A percentile compares a stretch with the other conserved stretches of the same genome.
Evolutionary conservation across 2,113 vertebrate genomes (phyloP).

Genomic region (Paraplagusia blochii): DNA sequence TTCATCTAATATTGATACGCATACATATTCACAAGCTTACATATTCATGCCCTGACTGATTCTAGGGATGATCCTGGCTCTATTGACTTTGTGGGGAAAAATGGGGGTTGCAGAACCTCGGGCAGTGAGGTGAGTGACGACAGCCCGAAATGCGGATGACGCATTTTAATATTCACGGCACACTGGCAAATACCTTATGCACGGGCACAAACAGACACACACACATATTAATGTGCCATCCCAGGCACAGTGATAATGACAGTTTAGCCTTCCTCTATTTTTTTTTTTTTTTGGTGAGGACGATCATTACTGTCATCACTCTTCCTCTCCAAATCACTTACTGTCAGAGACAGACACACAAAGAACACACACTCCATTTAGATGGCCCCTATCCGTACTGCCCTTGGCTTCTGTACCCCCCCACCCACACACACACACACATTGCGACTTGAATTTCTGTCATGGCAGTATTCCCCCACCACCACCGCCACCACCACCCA

Average conservation of each 20-base stretch:
- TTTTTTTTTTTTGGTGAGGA: slow-evolving; percentile 42
- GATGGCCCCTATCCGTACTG: slow-evolving; percentile 30
- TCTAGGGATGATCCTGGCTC: background rate
- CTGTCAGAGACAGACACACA: slow-evolving; percentile 29
- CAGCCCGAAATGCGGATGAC: slow-evolving; percentile 13
- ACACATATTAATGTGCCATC: slow-evolving; percentile 9
- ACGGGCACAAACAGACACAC: background rate
- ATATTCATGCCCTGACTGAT: slow-evolving; percentile 20
- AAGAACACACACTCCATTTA: slow-evolving; percentile 13
- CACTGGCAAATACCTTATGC: background rate
- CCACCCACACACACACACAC: slow-evolving; percentile 12
- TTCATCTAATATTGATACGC: slow-evolving; percentile 56
- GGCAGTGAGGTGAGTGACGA: slow-evolving; percentile 15
- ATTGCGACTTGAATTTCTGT: slow-evolving; percentile 35
- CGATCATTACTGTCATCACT: slow-evolving; percentile 55
- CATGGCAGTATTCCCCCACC: slow-evolving; percentile 31
- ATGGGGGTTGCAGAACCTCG: background rate
- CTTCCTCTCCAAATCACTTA: slow-evolving; percentile 44
- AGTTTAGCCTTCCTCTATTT: slow-evolving; percentile 38
- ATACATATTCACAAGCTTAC: slow-evolving; percentile 24
- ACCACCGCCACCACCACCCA: background rate
- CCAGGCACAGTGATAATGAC: slow-evolving; percentile 40
- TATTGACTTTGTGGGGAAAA: background rate
- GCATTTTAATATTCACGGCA: background rate
- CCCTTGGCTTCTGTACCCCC: slow-evolving; percentile 36